Conservation (phyloP, 1,140 invertebrate genomes). For the Drosophila seguyi region DNA sequence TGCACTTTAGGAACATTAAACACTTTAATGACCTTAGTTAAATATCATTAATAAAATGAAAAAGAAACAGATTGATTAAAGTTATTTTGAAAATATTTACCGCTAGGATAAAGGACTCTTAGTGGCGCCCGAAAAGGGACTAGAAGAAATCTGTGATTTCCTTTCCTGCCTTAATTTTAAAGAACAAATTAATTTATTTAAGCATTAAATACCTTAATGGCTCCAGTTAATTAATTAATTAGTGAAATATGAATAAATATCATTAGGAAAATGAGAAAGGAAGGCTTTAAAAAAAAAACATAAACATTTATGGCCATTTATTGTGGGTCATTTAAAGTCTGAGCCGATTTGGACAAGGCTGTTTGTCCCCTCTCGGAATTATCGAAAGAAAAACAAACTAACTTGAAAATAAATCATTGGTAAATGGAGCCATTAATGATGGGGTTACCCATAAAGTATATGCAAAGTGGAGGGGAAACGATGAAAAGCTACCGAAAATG, state of each 20-base stretch:
- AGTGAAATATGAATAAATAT: constrained; percentile 20
- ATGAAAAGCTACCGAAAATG: constrained; percentile 43
- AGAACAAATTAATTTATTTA: not conserved
- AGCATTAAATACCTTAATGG: not conserved
- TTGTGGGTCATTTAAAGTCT: constrained; percentile 9
- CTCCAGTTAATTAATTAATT: constrained; percentile 3
- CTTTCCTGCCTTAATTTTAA: not conserved
- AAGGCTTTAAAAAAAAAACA: not conserved
- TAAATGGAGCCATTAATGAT: constrained; percentile 40
- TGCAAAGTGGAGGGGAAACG: constrained; percentile 34
- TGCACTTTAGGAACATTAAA: not conserved
- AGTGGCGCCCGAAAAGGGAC: not conserved
- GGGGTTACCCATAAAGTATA: constrained; percentile 16
- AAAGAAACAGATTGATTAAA: not conserved
- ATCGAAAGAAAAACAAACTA: not conserved
- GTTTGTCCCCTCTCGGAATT: constrained; percentile 3
- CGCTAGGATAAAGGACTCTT: not conserved
- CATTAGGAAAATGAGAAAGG: constrained; percentile 1
- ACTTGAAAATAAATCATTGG: constrained; percentile 10
- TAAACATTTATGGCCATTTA: constrained; percentile 12
- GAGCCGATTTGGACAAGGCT: constrained; percentile 2
- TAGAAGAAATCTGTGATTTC: not conserved
- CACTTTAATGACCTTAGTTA: not conserved
- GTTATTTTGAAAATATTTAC: not conserved
- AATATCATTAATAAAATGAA: not conserved